Evolutionary conservation across 1,140 invertebrate genomes (phyloP).

Genomic region (Drosophila triauraria): DNA sequence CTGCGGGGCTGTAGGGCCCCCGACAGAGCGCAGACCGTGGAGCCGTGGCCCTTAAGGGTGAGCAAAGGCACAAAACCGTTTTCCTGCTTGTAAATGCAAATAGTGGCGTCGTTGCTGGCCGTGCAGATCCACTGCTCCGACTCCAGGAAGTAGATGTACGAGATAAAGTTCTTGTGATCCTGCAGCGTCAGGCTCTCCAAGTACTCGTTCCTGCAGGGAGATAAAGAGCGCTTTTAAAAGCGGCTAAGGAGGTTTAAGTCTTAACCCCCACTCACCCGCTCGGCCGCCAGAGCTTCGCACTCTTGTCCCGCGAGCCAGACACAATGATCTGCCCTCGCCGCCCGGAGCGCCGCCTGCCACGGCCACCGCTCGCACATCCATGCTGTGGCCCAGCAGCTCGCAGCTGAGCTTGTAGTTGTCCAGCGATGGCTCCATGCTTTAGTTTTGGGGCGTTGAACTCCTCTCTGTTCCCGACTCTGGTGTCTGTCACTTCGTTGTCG

Average conservation of each 20-base stretch:
- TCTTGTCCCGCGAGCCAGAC: conserved; percentile 94
- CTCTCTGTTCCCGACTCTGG: background rate
- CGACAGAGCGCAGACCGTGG: conserved; percentile 88
- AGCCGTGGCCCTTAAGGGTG: conserved; percentile 92
- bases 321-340: conserved; percentile 89
- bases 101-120: conserved; percentile 94
- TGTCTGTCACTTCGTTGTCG: conserved; percentile 43
- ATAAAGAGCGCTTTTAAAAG: background rate
- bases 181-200: conserved; percentile 89
- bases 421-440: conserved; percentile 67
- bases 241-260: background rate
- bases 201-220: conserved; percentile 86
- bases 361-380: conserved; percentile 93
- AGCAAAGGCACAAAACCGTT: conserved; percentile 87
- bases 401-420: conserved; percentile 91
- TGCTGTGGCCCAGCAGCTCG: conserved; percentile 91
- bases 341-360: conserved; percentile 88
- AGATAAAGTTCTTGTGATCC: conserved; percentile 95
- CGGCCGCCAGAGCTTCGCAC: conserved; percentile 93
- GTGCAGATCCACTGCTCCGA: conserved; percentile 92
- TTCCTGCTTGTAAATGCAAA: conserved; percentile 90
- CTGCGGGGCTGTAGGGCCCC: conserved; percentile 85
- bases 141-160: conserved; percentile 91
- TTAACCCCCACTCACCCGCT: conserved; percentile 87
- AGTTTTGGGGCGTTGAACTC: background rate